phyloP scores from a whole-genome alignment of 64 coral and sea anemone species.

The Pachyseris speciosa region DNA sequence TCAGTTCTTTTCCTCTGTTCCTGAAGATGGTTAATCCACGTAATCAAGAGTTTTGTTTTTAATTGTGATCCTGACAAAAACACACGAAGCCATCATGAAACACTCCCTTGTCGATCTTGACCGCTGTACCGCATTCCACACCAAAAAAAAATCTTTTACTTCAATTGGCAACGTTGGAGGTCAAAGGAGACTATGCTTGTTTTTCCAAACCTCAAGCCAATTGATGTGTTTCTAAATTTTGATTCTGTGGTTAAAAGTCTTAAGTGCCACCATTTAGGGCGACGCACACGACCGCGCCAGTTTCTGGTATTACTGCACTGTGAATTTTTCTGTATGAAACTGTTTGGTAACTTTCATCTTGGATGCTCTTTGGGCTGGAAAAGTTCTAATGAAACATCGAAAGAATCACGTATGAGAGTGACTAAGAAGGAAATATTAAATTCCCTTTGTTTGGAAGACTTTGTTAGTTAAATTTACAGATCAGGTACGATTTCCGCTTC shows the following conservation, averaged over 20 bases:
- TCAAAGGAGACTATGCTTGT: neutral
- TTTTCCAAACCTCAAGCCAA: neutral
- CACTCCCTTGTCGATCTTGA: no score
- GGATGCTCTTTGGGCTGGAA: no score
- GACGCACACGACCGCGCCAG: no score
- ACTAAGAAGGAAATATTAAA: neutral
- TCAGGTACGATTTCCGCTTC: neutral
- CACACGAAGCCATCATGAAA: no score
- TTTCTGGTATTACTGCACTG: no score
- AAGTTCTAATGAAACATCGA: neutral
- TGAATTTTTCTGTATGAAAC: no score
- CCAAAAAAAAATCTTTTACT: neutral
- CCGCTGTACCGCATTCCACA: no score
- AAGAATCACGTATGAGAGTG: neutral
- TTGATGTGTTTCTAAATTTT: conserved; percentile 4
- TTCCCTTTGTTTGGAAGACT: neutral
- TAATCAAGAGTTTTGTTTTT: no score
- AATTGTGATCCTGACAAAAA: no score
- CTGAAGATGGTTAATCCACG: no score
- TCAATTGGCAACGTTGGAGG: neutral
- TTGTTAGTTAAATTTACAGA: neutral
- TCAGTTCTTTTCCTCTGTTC: no score
- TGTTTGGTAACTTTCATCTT: no score
- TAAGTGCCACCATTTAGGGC: neutral
- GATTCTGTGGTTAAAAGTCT: neutral